Base-by-base conservation (phyloP, 1,140 invertebrate species). In the Heliconius himera region DNA sequence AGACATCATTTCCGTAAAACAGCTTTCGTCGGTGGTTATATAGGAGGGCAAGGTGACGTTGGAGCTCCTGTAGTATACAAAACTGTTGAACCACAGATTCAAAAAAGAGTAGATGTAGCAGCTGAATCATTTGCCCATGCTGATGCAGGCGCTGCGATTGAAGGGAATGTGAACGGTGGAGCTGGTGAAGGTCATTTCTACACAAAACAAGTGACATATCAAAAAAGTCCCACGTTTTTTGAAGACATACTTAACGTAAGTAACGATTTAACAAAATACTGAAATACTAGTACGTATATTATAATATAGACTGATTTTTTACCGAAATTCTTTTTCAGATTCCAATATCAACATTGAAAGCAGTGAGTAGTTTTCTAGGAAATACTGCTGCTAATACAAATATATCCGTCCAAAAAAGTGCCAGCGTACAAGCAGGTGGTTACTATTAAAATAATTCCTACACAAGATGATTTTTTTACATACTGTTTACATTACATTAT, bases 221-320 rank as follows among this genome's bases (percentile, higher is more conserved):
- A 89, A 76, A 88, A 83, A 56, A 93, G 89, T 73, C 91, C 92
- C 8, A 83, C 81, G 9, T 93, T 94, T 77, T 94, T 94, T 76
- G 84, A 85, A 29, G 91, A 93, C 74, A 92, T 94, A 71, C 91
- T 94, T 72, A 93, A 93, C 78, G 92, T 94, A 81, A 89, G 91
- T 89, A 71, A 16, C 22, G 13, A 66, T 6, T 29, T 29, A 66
- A n/a, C 8, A 66, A 13, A 66, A 16, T 22, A 29, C 11, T 13
- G 4, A 29, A 66, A 41, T 72, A 38, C 18, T 9, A 38, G 26
- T 11, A 38, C 2, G 5, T 20, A 8, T 22, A 72, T 16, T 1
- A 72, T 22, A 76, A 73, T 11, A 16, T 29, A 29, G 13, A 46
- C 4, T 16, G 41, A 46, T 46, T 16, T 60, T 56, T 60, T 60